These are phyloP conservation scores for Fundulus diaphanus DNA, from an alignment of 2,797 vertebrate genomes.

Conservation along the genomic window DNA sequence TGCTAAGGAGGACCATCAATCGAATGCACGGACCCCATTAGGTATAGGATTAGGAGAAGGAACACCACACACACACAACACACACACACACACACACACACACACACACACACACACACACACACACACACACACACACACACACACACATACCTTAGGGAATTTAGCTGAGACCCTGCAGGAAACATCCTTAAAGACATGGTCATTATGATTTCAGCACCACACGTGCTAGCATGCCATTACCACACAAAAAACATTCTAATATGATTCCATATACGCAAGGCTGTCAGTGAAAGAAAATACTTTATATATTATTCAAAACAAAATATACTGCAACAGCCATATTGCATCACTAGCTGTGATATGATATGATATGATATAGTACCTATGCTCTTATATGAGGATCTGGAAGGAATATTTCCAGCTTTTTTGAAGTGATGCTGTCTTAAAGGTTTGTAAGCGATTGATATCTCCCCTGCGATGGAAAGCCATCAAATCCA, in stretches of 20 bases:
- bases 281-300: background rate
- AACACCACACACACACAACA: slow-evolving; percentile 37
- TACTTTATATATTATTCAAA: background rate
- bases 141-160: slow-evolving; percentile 24
- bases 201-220: slow-evolving; percentile 31
- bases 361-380: background rate
- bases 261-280: background rate
- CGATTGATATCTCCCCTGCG: background rate
- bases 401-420: background rate
- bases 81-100: slow-evolving; percentile 11
- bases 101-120: background rate
- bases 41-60: slow-evolving; percentile 50
- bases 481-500: background rate
- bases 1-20: slow-evolving; percentile 57
- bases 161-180: slow-evolving; percentile 46
- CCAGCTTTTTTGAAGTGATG: background rate
- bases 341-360: background rate
- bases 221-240: slow-evolving; percentile 6
- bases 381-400: background rate
- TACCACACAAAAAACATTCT: background rate
- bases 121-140: slow-evolving; percentile 6
- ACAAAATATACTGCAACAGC: background rate
- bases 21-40: slow-evolving; percentile 50
- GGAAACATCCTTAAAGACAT: slow-evolving; percentile 38
- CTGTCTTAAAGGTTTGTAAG: background rate